A percentile compares a stretch with the other conserved stretches of the same genome.
phyloP scores from a whole-genome alignment of 2,888 invertebrate species.

The Bellardia pandia region DNA sequence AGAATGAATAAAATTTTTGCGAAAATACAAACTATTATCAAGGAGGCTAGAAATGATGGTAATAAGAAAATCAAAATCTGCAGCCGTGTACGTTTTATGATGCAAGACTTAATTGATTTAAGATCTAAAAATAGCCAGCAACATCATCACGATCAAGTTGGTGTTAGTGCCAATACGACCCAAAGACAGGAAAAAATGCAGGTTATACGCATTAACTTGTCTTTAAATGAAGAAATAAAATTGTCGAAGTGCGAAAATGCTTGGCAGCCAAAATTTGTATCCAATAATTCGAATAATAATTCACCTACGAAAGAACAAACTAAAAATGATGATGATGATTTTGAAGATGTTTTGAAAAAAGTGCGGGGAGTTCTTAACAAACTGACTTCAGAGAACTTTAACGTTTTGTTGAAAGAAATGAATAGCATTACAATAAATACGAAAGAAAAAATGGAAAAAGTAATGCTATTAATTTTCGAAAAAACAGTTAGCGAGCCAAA shows the following conservation, averaged over 20 bases:
- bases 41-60: too few relatives aligned
- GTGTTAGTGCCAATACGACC: background rate
- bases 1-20: too few relatives aligned
- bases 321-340: slow-evolving; percentile 74
- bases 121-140: too few relatives aligned
- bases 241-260: slow-evolving; percentile 82
- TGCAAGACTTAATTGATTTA: too few relatives aligned
- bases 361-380: slow-evolving; percentile 82
- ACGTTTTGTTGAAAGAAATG: slow-evolving; percentile 81
- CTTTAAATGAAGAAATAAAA: slow-evolving; percentile 82
- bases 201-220: slow-evolving; percentile 81
- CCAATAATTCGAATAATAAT: slow-evolving; percentile 60
- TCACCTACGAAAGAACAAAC: slow-evolving; percentile 27
- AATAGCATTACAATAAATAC: slow-evolving; percentile 79
- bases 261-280: slow-evolving; percentile 80
- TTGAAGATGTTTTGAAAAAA: slow-evolving; percentile 80
- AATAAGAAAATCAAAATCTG: too few relatives aligned
- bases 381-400: slow-evolving; percentile 82
- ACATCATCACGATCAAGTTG: slow-evolving; percentile 70
- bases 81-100: too few relatives aligned
- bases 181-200: slow-evolving; percentile 75
- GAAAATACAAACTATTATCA: too few relatives aligned
- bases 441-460: slow-evolving; percentile 80
- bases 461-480: too few relatives aligned
- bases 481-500: too few relatives aligned